A percentile compares a stretch with the other conserved stretches of the same genome.
phyloP scores from a whole-genome alignment of 2,797 vertebrate genomes.

The Peromyscus attwateri region DNA sequence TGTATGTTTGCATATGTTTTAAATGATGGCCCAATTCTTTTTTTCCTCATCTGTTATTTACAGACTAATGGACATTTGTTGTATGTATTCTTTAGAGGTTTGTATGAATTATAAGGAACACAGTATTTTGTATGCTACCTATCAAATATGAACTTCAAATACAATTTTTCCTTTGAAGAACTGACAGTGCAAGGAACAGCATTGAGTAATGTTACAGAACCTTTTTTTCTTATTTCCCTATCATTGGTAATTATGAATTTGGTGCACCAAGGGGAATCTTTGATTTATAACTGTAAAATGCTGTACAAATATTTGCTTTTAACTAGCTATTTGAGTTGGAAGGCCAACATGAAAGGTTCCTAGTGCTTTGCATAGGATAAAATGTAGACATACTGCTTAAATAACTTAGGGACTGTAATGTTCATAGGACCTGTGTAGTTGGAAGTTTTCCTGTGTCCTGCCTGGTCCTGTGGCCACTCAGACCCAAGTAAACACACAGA shows the following conservation, averaged over 20 bases:
- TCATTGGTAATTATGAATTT: constrained; percentile 45
- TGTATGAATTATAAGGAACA: not conserved
- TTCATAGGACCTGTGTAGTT: not conserved
- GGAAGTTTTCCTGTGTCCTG: too few species aligned
- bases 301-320: constrained; percentile 41
- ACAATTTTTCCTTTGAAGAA: not conserved
- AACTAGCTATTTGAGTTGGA: constrained; percentile 37
- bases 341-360: not conserved
- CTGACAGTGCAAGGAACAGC: not conserved
- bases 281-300: constrained; percentile 39
- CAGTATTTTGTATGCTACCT: constrained; percentile 30
- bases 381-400: not conserved
- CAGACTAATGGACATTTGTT: constrained; percentile 4
- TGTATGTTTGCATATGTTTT: not conserved
- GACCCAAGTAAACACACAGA: too few species aligned
- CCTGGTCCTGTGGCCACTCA: too few species aligned
- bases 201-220: not conserved
- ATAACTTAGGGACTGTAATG: not conserved
- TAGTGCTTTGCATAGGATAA: not conserved
- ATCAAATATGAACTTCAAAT: constrained; percentile 18
- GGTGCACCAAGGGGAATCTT: not conserved
- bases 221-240: not conserved
- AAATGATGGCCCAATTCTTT: not conserved
- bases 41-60: not conserved
- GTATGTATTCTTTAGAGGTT: not conserved